Evolutionary conservation across 2,888 invertebrate genomes (phyloP), one percentile per base, ranked within the genome.

Genomic region (Deilephila elpenor): DNA sequence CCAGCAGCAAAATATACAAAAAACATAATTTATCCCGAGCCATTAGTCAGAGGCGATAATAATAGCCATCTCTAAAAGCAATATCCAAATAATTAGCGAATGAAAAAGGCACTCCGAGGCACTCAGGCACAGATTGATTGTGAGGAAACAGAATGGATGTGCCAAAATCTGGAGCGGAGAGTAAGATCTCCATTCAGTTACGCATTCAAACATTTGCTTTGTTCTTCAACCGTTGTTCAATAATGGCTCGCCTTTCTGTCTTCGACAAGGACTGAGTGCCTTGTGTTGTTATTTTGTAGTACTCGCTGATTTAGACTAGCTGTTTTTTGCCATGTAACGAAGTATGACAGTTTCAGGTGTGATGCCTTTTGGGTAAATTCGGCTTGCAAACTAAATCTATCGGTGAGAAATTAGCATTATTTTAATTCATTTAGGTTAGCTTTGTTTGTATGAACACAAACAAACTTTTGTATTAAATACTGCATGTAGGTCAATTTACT

Each of bases 181-280:
- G 67, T 67, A 51, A 51, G 67, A 67, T 67, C 4, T 51, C 67
- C 37, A 51, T 67, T 67, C 51, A 67, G 44, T 51, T 51, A 37
- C 62, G 37, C n/a, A 62, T 56, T n/a, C 44, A n/a, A 67, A 67
- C 67, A 67, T 67, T 67, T 67, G 67, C 25, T 67, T 67, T 67
- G 67, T 67, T 67, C 67, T 67, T 44, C 25, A 67, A 44, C 44
- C 44, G 20, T 64, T 67, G 67, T 67, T 44, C 51, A 25, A 25
- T 51, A 67, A 67, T 67, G 51, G 67, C 56, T 56, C 56, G 56
- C 11, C 44, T 67, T 64, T 51, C 25, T 25, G 44, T 25, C 25
- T 67, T 14, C 17, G 67, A 20, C 20, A 51, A 56, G 14, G 56
- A 20, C 67, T 51, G 44, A 67, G 67, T 51, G 67, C 67, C 25